Evolutionary conservation across 2,888 invertebrate species (phyloP), one percentile per base, ranked within the genome.

Genomic region (Oligia fasciuncula): DNA sequence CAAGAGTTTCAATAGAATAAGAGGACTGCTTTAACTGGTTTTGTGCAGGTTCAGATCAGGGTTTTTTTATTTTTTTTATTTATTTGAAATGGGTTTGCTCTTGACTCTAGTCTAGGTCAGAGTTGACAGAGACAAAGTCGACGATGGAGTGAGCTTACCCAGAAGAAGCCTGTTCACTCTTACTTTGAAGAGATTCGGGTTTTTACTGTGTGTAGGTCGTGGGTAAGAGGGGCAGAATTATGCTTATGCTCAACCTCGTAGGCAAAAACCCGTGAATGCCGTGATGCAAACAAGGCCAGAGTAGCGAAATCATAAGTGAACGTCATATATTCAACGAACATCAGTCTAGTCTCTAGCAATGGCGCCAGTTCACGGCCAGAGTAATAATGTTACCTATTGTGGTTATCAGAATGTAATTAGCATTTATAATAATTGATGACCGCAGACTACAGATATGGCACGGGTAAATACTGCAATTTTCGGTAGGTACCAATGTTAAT

Each of bases 251-350:
- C 14, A 40, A 68, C 19, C 1, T 63, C 68, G 29, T 8, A 54
- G 13, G 54, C 68, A 69, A 69, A 69, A 65, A 19, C 19, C 49
- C 51, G 51, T 54, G 43, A 71, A 49, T 29, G 54, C 14, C 13
- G 43, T 72, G 66, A 60, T 46, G 23, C 75, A 43, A 83, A 70
- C 78, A 67, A 84, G 86, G 84, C n/a, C 84, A 83, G n/a, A 63
- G n/a, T 60, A 79, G 63, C 66, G 75, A 73, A 86, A 86, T 84
- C 66, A 75, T 19, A 29, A 86, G 75, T 82, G 72, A 86, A 73
- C 73, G 86, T 84, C 69, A 83, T 60, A 40, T 76, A 66, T 65
- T 65, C 46, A 43, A 54, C 29, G 19, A 49, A 65, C 46, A 68
- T 40, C 51, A 66, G 81, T 71, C 5, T 73, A 62, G 67, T 83